A percentile compares a stretch with the other conserved stretches of the same genome.
Conservation (phyloP, 2,888 invertebrate species). For the Epirrita christyi region DNA sequence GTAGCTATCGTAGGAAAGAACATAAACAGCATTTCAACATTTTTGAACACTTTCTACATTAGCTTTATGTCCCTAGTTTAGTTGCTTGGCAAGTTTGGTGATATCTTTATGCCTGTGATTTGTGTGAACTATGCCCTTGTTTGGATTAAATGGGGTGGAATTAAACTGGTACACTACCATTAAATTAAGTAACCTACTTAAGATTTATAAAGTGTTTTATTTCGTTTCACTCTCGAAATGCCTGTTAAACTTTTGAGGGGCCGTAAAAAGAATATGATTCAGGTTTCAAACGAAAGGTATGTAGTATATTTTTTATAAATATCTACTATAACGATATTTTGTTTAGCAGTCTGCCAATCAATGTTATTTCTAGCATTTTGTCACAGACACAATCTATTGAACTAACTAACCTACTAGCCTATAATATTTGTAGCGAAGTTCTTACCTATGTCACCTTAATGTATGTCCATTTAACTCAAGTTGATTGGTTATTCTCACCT, state of each 20-base stretch:
- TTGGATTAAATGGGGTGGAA: conserved; percentile 14
- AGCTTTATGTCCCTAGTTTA: conserved; percentile 4
- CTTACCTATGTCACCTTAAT: too few relatives aligned
- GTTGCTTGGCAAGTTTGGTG: conserved; percentile 9
- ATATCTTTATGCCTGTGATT: conserved; percentile 24
- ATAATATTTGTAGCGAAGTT: too few relatives aligned
- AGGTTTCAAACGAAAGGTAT: too few relatives aligned
- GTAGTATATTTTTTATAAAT: too few relatives aligned
- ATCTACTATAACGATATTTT: too few relatives aligned
- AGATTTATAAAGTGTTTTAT: conserved; percentile 21
- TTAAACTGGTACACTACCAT: conserved; percentile 9
- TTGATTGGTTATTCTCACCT: too few relatives aligned
- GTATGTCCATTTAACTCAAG: too few relatives aligned
- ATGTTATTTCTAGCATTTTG: too few relatives aligned
- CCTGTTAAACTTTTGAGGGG: neutral
- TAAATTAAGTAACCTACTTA: conserved; percentile 4
- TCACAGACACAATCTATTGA: too few relatives aligned
- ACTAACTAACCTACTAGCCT: too few relatives aligned
- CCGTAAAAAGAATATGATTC: conserved; percentile 1
- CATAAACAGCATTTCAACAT: conserved; percentile 21
- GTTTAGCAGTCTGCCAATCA: too few relatives aligned
- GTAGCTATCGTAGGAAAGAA: conserved; percentile 15
- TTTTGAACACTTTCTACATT: conserved; percentile 6
- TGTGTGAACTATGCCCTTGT: conserved; percentile 20
- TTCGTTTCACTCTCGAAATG: neutral